Evolutionary conservation across 2,888 invertebrate genomes (phyloP).

Genomic region (Amphipyra berbera): DNA sequence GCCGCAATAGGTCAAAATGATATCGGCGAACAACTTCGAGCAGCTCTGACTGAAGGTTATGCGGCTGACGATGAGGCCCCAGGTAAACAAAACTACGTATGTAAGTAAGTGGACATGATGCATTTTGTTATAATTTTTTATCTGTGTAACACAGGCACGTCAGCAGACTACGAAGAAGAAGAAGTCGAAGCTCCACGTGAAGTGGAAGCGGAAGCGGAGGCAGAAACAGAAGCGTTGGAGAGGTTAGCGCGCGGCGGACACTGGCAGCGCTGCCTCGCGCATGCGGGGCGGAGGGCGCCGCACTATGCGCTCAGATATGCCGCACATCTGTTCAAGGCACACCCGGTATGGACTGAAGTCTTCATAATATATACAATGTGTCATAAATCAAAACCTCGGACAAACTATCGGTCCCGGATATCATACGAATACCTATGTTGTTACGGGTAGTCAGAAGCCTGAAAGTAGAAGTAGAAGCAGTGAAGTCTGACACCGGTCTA

Average conservation of each 20-base stretch:
- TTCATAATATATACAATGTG: too few relatives aligned
- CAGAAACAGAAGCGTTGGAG: slow-evolving; percentile 75
- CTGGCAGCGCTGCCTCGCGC: slow-evolving; percentile 85
- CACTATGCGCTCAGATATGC: slow-evolving; percentile 83
- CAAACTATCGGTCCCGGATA: too few relatives aligned
- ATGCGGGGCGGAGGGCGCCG: slow-evolving; percentile 77
- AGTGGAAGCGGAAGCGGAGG: slow-evolving; percentile 56
- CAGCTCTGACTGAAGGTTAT: slow-evolving; percentile 78
- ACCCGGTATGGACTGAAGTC: slow-evolving; percentile 73
- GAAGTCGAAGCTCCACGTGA: slow-evolving; percentile 53
- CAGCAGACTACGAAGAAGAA: slow-evolving; percentile 72
- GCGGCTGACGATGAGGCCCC: slow-evolving; percentile 70
- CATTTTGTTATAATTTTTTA: too few relatives aligned
- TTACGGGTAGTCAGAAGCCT: too few relatives aligned
- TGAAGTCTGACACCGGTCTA: too few relatives aligned
- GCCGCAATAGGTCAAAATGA: slow-evolving; percentile 85
- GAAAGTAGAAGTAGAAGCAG: too few relatives aligned
- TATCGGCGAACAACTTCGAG: slow-evolving; percentile 83
- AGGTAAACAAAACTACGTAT: slow-evolving; percentile 59
- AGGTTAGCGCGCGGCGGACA: slow-evolving; percentile 83
- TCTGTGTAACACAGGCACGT: slow-evolving; percentile 47
- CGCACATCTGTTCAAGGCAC: slow-evolving; percentile 80
- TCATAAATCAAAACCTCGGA: too few relatives aligned
- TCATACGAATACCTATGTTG: too few relatives aligned
- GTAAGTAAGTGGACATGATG: neutral